Conservation (phyloP, 2,113 vertebrate genomes). For the Baryphthengus martii region DNA sequence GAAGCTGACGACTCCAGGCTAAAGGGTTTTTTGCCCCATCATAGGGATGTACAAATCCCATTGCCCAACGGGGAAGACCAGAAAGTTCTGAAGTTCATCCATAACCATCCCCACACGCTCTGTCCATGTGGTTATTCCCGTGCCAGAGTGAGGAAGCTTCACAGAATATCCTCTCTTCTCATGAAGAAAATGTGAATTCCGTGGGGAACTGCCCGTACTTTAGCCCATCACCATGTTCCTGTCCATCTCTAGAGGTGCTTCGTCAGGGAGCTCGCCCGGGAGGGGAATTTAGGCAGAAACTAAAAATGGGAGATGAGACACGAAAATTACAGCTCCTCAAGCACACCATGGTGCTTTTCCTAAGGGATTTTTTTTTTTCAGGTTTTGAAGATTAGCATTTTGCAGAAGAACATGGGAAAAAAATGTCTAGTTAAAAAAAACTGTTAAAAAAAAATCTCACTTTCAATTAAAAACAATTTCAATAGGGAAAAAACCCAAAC, state of each 20-base stretch:
- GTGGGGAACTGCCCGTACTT: too few species aligned
- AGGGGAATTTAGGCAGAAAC: neutral
- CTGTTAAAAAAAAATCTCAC: neutral
- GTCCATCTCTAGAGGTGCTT: neutral
- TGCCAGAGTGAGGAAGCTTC: neutral
- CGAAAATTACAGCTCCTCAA: neutral
- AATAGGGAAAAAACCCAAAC: neutral
- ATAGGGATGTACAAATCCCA: neutral
- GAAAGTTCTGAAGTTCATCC: neutral
- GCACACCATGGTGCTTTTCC: neutral
- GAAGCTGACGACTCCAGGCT: neutral
- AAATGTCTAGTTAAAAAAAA: neutral
- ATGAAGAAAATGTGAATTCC: neutral
- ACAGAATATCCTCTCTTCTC: neutral
- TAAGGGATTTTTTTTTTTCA: neutral
- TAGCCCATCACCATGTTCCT: neutral
- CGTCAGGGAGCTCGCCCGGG: neutral
- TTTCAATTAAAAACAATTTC: neutral
- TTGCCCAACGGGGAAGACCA: neutral
- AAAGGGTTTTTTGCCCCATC: neutral
- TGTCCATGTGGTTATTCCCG: neutral
- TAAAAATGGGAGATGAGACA: too few species aligned
- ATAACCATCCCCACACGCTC: accelerated
- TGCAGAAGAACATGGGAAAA: neutral
- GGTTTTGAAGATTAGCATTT: neutral